Percentiles rank a stretch among this genome's conserved stretches.
These are phyloP conservation scores for Lasiurus cinereus DNA, from an alignment of 2,113 vertebrate species.

Conservation along the genomic window DNA sequence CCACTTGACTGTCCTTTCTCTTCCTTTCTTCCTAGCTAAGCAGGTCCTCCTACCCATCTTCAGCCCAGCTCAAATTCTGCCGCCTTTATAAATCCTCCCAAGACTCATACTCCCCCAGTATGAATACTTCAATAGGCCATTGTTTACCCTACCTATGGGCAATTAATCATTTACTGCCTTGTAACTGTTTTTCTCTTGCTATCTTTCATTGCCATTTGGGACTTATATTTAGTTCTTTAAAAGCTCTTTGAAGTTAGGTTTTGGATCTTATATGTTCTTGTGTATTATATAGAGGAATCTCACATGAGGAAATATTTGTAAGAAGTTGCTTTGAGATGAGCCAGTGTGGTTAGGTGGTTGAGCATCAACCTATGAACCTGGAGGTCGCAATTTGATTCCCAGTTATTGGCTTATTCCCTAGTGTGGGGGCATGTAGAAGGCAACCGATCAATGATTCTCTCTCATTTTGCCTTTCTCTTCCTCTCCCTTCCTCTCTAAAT, in stretches of 20 bases:
- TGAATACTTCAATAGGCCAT: background rate
- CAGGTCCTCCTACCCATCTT: background rate
- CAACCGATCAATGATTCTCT: too few species aligned
- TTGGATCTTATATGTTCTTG: background rate
- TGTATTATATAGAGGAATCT: background rate
- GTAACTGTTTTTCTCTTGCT: background rate
- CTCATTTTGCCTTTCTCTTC: too few species aligned
- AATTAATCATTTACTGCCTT: background rate
- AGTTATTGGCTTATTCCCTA: too few species aligned
- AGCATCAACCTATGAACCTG: too few species aligned
- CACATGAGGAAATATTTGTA: background rate
- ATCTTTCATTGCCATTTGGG: background rate
- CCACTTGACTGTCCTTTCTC: background rate
- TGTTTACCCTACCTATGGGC: background rate
- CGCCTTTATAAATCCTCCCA: background rate
- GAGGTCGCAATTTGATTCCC: too few species aligned
- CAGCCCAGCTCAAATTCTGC: background rate
- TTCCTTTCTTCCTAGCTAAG: background rate
- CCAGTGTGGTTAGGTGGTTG: too few species aligned
- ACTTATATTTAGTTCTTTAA: background rate
- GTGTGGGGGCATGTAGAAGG: too few species aligned
- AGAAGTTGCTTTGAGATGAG: background rate
- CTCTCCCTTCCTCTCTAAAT: too few species aligned
- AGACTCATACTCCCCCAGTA: background rate
- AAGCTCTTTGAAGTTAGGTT: background rate